Conservation (phyloP, 2,888 invertebrate species). For the Mimumesa dahlbomi region DNA sequence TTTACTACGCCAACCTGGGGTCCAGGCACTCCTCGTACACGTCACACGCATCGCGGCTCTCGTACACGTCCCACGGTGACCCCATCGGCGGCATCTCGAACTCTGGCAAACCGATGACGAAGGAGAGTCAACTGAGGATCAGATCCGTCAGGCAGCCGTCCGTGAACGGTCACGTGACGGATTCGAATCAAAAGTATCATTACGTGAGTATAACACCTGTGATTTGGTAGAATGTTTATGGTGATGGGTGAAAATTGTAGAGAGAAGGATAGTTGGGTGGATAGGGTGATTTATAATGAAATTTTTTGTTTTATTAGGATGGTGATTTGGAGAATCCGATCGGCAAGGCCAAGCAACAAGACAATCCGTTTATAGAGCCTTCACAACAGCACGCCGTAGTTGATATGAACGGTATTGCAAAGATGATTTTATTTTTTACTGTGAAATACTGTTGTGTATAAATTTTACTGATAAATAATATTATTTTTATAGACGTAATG, state of each 20-base stretch:
- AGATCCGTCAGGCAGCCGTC: slow-evolving; percentile 85
- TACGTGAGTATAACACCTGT: slow-evolving; percentile 83
- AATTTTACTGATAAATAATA: neutral
- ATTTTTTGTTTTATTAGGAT: slow-evolving; percentile 83
- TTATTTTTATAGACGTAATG: slow-evolving; percentile 91
- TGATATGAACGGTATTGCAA: slow-evolving; percentile 97
- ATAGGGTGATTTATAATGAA: neutral
- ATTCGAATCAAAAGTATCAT: slow-evolving; percentile 85
- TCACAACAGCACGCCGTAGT: slow-evolving; percentile 93
- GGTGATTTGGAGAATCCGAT: slow-evolving; percentile 91
- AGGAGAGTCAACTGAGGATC: slow-evolving; percentile 90
- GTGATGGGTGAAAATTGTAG: neutral
- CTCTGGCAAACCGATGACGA: slow-evolving; percentile 87
- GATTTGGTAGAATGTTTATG: too few species aligned
- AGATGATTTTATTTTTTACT: too few species aligned
- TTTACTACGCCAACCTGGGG: slow-evolving; percentile 91
- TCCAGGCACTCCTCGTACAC: slow-evolving; percentile 97
- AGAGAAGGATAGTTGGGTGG: too few species aligned
- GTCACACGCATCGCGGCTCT: slow-evolving; percentile 95
- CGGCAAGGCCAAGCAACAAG: slow-evolving; percentile 91
- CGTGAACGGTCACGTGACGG: slow-evolving; percentile 82
- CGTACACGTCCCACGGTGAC: slow-evolving; percentile 97
- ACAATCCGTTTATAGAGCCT: slow-evolving; percentile 96
- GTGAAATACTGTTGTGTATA: too few species aligned
- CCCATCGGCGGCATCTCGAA: slow-evolving; percentile 87